A percentile compares a stretch with the other conserved stretches of the same genome.
Conservation (phyloP, 1,140 invertebrate genomes). For the Temnothorax curvispinosus region DNA sequence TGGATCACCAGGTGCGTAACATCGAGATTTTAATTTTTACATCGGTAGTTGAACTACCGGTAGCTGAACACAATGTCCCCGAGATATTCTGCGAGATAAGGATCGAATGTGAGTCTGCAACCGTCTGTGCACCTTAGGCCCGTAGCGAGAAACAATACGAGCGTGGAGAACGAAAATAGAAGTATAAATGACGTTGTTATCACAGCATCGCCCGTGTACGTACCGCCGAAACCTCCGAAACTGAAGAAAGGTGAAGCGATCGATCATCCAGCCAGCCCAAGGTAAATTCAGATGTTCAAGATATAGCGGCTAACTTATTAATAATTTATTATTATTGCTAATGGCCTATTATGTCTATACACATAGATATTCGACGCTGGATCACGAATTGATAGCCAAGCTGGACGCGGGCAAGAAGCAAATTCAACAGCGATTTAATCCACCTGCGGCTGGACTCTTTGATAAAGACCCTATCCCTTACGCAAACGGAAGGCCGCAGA, state of each 20-base stretch:
- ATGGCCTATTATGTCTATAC: constrained; percentile 1
- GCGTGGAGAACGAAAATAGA: constrained; percentile 52
- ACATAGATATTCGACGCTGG: constrained; percentile 78
- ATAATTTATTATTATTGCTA: constrained; percentile 7
- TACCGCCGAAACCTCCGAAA: constrained; percentile 64
- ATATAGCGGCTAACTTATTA: background rate
- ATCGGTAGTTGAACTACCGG: background rate
- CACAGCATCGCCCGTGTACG: constrained; percentile 78
- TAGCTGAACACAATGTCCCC: background rate
- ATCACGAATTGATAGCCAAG: constrained; percentile 75
- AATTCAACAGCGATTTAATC: constrained; percentile 80
- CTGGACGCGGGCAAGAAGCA: constrained; percentile 70
- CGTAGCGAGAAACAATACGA: constrained; percentile 6
- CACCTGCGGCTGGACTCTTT: constrained; percentile 73
- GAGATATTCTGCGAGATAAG: background rate
- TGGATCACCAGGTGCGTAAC: constrained; percentile 69
- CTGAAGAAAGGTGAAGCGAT: constrained; percentile 78
- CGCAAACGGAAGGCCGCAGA: constrained; percentile 54
- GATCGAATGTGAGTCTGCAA: background rate
- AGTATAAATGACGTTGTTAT: constrained; percentile 73
- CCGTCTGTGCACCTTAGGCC: constrained; percentile 21
- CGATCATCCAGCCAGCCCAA: constrained; percentile 69
- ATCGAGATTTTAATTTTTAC: background rate
- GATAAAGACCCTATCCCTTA: constrained; percentile 53
- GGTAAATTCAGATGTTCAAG: constrained; percentile 64